A percentile compares a stretch with the other conserved stretches of the same genome.
Conservation (phyloP, 1,140 invertebrate species). For the Lysiphlebus fabarum region DNA sequence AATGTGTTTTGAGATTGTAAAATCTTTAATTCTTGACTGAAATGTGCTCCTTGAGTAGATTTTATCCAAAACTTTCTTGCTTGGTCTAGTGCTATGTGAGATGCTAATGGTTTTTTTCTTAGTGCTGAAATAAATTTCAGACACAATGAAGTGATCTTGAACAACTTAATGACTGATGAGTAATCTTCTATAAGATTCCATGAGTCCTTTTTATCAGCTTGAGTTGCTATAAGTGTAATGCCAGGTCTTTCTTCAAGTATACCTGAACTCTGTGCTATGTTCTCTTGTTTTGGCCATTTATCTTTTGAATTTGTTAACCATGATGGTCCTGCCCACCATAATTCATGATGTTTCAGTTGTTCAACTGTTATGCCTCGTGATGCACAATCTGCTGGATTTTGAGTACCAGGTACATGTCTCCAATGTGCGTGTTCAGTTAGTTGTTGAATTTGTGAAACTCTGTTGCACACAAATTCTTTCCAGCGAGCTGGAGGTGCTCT, state of each 20-base stretch:
- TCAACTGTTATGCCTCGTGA: neutral
- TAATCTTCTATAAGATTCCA: too few species aligned
- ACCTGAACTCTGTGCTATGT: too few species aligned
- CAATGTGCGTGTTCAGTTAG: neutral
- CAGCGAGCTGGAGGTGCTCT: neutral
- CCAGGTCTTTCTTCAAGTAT: too few species aligned
- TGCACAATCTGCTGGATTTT: neutral
- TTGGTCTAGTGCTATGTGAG: neutral
- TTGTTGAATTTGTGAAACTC: neutral
- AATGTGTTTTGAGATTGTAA: neutral
- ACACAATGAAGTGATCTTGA: too few species aligned
- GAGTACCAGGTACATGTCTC: neutral
- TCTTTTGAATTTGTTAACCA: neutral
- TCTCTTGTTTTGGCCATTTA: too few species aligned
- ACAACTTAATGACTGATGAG: too few species aligned
- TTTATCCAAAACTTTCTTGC: neutral
- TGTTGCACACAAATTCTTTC: slow-evolving; percentile 1
- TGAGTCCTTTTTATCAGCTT: too few species aligned
- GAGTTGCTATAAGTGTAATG: too few species aligned
- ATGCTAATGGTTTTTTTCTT: too few species aligned
- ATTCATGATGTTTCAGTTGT: neutral
- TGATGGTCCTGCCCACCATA: neutral
- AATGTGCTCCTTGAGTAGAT: neutral
- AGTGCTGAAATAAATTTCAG: too few species aligned
- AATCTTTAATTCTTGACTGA: neutral